Evolutionary conservation across 2,888 invertebrate species (phyloP).

Genomic region (Apamea sordens): DNA sequence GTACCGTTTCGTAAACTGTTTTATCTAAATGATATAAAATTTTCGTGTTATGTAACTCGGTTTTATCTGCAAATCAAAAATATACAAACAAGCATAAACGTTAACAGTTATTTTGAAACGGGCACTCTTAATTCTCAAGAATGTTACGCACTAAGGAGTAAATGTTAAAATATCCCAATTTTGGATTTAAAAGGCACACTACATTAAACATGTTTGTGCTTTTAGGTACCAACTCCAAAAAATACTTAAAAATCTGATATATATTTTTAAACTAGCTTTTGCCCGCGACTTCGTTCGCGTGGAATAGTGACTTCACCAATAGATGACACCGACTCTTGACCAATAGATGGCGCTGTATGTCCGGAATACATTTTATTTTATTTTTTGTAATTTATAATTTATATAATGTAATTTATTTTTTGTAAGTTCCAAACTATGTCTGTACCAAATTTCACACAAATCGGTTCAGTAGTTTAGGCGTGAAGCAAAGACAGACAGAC

Average conservation of each 20-base stretch:
- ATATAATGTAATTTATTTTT: too few relatives aligned
- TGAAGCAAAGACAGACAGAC: too few relatives aligned
- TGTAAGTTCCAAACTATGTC: too few relatives aligned
- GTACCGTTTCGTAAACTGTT: conserved; percentile 35
- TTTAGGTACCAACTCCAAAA: neutral
- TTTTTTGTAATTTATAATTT: too few relatives aligned
- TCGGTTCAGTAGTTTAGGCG: too few relatives aligned
- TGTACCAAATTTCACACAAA: too few relatives aligned
- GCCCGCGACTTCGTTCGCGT: too few relatives aligned
- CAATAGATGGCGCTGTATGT: too few relatives aligned
- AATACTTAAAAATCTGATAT: neutral
- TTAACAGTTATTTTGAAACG: neutral
- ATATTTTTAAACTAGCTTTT: neutral
- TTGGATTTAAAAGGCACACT: neutral
- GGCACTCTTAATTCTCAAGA: neutral
- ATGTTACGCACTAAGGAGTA: neutral
- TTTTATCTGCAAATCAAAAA: conserved; percentile 28
- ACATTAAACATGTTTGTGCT: too few relatives aligned
- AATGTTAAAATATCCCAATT: neutral
- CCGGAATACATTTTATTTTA: too few relatives aligned
- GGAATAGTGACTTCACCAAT: too few relatives aligned
- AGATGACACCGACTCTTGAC: too few relatives aligned
- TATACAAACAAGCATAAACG: neutral
- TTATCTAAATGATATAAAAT: conserved; percentile 11
- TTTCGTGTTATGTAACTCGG: conserved; percentile 2